Evolutionary conservation across 2,113 vertebrate genomes (phyloP).

Genomic region (Neogale vison): DNA sequence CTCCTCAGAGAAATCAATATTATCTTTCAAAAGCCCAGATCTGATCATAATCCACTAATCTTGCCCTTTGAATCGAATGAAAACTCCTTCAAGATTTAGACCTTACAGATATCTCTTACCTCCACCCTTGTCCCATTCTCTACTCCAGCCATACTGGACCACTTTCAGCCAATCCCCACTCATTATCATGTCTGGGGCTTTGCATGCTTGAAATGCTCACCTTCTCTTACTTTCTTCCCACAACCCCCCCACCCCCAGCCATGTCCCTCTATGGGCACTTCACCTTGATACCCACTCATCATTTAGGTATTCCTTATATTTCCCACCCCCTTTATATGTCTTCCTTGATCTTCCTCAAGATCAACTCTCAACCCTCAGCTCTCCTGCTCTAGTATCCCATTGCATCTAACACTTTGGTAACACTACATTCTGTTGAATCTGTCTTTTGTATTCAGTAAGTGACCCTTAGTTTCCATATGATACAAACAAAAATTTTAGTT

Average conservation of each 20-base stretch:
- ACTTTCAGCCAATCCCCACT: not conserved
- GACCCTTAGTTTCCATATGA: not conserved
- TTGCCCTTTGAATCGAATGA: not conserved
- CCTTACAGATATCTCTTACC: not conserved
- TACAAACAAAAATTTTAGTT: not conserved
- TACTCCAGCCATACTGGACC: not conserved
- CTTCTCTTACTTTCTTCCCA: not conserved
- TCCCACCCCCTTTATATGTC: no score
- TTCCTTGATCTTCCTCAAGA: not conserved
- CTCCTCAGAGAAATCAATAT: not conserved
- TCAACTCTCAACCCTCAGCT: not conserved
- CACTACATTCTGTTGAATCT: not conserved
- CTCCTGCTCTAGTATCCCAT: not conserved
- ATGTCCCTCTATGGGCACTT: not conserved
- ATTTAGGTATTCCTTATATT: not conserved
- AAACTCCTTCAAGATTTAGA: not conserved
- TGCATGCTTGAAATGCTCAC: not conserved
- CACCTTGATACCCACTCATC: not conserved
- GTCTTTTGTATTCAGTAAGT: not conserved
- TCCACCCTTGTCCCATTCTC: not conserved
- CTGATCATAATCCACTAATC: not conserved
- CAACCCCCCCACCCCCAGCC: rapidly evolving
- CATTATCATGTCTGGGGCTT: not conserved
- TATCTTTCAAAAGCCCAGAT: not conserved
- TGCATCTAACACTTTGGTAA: not conserved